Conservation (phyloP, 2,113 vertebrate species). For the Macheiramphus alcinus region DNA sequence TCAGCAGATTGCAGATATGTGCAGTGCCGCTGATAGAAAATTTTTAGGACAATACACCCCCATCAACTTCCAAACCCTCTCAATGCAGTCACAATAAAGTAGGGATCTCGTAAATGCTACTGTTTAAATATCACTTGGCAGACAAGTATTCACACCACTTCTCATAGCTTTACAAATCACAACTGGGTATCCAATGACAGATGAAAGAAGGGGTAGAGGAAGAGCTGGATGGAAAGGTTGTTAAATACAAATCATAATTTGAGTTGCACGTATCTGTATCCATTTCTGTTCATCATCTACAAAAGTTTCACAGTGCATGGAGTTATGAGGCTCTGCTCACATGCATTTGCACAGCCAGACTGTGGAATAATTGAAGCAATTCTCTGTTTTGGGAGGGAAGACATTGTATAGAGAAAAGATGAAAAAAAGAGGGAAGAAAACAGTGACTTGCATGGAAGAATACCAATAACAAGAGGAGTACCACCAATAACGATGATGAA, state of each 20-base stretch:
- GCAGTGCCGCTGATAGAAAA: not conserved
- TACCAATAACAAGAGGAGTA: accelerated
- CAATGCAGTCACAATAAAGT: not conserved
- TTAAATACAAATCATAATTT: not conserved
- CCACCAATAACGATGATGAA: not conserved
- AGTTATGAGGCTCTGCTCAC: not conserved
- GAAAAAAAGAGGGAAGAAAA: not conserved
- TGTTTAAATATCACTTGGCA: not conserved
- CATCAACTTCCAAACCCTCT: not conserved
- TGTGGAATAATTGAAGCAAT: not conserved
- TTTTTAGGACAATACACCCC: not conserved
- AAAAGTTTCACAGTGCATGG: not conserved
- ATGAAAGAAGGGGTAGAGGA: not conserved
- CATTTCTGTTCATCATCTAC: not conserved
- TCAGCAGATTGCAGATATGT: not conserved
- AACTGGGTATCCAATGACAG: not conserved
- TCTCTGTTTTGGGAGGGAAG: not conserved
- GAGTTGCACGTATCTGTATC: not conserved
- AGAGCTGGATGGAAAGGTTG: not conserved
- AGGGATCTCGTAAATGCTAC: not conserved
- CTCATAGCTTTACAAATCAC: not conserved
- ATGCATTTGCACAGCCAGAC: not conserved
- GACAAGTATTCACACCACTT: not conserved
- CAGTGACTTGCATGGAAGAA: not conserved
- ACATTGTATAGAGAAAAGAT: not conserved